Conservation (phyloP, 2,797 vertebrate genomes). For the Lateolabrax maculatus region DNA sequence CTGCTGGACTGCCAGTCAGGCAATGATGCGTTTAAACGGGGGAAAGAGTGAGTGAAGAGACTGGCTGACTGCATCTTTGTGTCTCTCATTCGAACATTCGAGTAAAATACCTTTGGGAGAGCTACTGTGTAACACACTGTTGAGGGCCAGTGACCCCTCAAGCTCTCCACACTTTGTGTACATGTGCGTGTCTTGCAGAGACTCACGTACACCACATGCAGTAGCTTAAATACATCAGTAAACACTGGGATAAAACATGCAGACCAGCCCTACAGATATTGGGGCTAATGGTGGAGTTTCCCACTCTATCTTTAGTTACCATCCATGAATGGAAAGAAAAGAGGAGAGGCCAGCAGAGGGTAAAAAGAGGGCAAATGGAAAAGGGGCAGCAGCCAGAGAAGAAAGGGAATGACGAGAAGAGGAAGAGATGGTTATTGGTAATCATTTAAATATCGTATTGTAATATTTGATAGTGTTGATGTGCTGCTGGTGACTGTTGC, state of each 20-base stretch:
- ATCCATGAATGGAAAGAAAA: slow-evolving; percentile 46
- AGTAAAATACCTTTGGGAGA: slow-evolving; percentile 33
- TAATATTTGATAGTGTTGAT: slow-evolving; percentile 17
- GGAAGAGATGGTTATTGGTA: slow-evolving; percentile 12
- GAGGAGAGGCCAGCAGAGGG: slow-evolving; percentile 30
- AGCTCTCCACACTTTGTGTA: background rate
- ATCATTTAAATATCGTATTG: slow-evolving; percentile 14
- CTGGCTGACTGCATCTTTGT: slow-evolving; percentile 2
- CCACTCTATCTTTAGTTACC: slow-evolving; percentile 37
- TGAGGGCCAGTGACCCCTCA: slow-evolving; percentile 30
- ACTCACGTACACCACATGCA: background rate
- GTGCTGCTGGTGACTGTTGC: background rate
- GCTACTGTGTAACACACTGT: slow-evolving; percentile 36
- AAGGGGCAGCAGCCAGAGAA: slow-evolving; percentile 1
- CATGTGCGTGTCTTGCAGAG: background rate
- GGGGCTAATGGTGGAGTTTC: slow-evolving; percentile 20
- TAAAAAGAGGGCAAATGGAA: slow-evolving; percentile 9
- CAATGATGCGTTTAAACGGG: slow-evolving; percentile 34
- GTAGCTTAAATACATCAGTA: slow-evolving; percentile 11
- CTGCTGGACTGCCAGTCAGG: slow-evolving; percentile 41
- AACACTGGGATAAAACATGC: background rate
- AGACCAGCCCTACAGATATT: slow-evolving; percentile 12
- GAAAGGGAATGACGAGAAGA: background rate
- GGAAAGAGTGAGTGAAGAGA: slow-evolving; percentile 1
- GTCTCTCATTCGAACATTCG: slow-evolving; percentile 6